Percentiles rank a stretch among this genome's conserved stretches.
phyloP scores from a whole-genome alignment of 1,140 invertebrate species.

The Myzus persicae region DNA sequence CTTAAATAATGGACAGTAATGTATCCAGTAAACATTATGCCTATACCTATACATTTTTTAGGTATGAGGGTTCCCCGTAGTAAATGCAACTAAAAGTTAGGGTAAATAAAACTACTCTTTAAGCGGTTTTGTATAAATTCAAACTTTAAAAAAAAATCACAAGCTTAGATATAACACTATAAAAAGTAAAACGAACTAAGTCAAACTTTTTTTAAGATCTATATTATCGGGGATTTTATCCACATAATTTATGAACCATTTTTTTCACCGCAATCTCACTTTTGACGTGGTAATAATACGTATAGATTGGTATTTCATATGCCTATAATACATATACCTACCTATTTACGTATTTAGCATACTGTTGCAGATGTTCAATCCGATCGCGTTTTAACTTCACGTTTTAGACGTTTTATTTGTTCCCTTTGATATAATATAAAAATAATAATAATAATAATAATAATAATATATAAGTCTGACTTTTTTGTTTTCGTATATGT shows the following conservation, averaged over 20 bases:
- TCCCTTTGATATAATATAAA: not conserved
- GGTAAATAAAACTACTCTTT: constrained; percentile 9
- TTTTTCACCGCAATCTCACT: not conserved
- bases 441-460: too few species aligned
- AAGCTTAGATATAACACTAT: not conserved
- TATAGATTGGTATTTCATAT: not conserved
- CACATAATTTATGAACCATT: not conserved
- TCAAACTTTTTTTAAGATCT: constrained; percentile 4
- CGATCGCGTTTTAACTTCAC: not conserved
- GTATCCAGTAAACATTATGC: not conserved
- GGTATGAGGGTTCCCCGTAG: not conserved
- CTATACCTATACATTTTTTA: not conserved
- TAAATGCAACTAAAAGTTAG: not conserved
- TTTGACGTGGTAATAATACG: not conserved
- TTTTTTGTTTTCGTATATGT: not conserved
- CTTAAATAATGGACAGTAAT: not conserved
- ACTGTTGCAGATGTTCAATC: not conserved
- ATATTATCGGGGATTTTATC: not conserved
- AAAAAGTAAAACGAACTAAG: not conserved
- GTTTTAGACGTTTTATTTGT: not conserved
- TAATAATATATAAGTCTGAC: not conserved
- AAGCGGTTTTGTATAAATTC: not conserved
- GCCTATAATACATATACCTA: not conserved
- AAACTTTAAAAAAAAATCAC: not conserved
- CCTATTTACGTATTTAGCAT: not conserved